Conservation (phyloP, 1,140 invertebrate genomes). For the Frieseomelitta varia region DNA sequence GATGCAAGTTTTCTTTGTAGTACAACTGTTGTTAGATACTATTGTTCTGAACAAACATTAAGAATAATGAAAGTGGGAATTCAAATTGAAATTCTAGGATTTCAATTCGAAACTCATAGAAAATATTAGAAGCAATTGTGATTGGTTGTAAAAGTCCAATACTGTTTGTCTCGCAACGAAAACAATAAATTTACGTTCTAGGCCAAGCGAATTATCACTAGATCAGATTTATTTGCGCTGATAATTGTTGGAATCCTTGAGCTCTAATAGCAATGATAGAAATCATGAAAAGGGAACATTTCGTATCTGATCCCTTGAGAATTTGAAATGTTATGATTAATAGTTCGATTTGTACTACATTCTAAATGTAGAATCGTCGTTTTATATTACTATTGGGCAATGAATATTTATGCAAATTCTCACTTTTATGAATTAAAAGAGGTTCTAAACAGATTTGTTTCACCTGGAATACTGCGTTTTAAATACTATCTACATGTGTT, state of each 20-base stretch:
- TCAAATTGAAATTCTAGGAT: not conserved
- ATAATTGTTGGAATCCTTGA: not conserved
- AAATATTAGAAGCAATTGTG: not conserved
- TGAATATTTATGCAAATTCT: not conserved
- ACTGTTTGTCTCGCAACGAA: not conserved
- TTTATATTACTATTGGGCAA: not conserved
- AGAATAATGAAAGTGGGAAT: not conserved
- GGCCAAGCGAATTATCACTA: not conserved
- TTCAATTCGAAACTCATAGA: not conserved
- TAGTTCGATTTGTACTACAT: not conserved
- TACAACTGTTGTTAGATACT: not conserved
- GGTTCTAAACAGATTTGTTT: not conserved
- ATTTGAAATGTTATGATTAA: not conserved
- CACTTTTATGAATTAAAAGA: not conserved
- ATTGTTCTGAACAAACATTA: not conserved
- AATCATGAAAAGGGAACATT: not conserved
- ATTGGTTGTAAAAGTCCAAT: not conserved
- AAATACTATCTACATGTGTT: not conserved
- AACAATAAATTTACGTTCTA: constrained; percentile 2
- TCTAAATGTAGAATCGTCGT: not conserved
- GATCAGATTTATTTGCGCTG: not conserved
- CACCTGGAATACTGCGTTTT: not conserved
- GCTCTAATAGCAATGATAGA: not conserved
- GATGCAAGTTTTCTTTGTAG: not conserved
- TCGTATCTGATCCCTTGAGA: not conserved